phyloP scores from a whole-genome alignment of 2,113 vertebrate species.

The Xiphorhynchus elegans region DNA sequence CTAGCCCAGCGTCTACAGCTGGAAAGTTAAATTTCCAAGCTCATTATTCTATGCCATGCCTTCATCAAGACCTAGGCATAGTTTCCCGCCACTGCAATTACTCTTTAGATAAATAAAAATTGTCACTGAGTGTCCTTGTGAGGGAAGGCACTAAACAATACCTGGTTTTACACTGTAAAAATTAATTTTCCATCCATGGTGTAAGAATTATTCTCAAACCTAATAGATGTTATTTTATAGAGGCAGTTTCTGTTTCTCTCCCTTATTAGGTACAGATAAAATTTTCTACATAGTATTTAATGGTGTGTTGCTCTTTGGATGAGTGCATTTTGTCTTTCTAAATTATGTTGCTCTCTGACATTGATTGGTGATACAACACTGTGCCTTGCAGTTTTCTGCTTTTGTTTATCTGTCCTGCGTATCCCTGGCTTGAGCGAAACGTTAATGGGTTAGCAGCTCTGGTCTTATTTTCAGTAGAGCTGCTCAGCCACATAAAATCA shows the following conservation, averaged over 20 bases:
- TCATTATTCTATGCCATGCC: background rate
- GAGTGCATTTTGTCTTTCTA: background rate
- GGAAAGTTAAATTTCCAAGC: background rate
- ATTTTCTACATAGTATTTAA: background rate
- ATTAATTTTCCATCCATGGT: background rate
- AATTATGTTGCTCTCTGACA: background rate
- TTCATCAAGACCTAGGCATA: background rate
- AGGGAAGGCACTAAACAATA: background rate
- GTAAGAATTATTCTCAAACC: background rate
- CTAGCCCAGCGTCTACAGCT: background rate
- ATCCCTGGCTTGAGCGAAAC: background rate
- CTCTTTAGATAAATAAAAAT: slow-evolving; percentile 5
- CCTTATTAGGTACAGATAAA: background rate
- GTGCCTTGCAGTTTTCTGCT: background rate
- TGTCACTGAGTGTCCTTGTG: background rate
- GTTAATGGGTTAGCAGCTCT: background rate
- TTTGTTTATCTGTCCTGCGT: background rate
- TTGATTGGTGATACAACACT: background rate
- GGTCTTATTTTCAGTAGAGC: background rate
- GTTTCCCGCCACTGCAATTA: background rate
- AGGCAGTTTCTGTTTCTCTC: background rate
- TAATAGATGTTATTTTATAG: background rate
- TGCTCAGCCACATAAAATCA: background rate
- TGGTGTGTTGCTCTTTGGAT: background rate
- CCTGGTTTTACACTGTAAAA: background rate